Evolutionary conservation across 2,113 vertebrate genomes (phyloP), one percentile per base, ranked within the genome.

Genomic region (Gymnocephalus cernua): DNA sequence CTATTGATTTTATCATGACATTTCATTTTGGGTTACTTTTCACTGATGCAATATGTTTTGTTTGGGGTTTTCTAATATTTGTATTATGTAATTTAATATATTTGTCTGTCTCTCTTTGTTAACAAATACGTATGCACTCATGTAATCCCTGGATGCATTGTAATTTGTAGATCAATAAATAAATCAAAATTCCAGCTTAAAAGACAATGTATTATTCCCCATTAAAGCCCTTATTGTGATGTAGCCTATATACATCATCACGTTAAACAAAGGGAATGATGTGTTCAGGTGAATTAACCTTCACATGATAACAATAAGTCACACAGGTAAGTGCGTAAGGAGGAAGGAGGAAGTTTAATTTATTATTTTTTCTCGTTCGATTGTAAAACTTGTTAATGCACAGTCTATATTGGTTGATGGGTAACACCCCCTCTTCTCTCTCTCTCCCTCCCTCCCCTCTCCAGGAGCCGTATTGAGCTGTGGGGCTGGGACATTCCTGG

Each of bases 401-500:
- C 84, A 82, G 86, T 80, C 77, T 85, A 71, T 84, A 73, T n/a
- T n/a, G n/a, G n/a, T n/a, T n/a, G n/a, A n/a, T 47, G 83, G 90
- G 89, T 54, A 75, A 85, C 90, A 77, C 74, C 73, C 80, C 83
- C 82, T 12, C 25, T 3, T 51, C 82, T 12, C 25, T 3, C 56
- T 21, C 32, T 14, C 66, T 45, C 53, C 29, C 71, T 76, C 75
- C 80, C 80, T 61, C 74, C 63, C 72, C 78, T 69, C 75, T 50
- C 80, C 79, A 79, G 87, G 85, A 92, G 86, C 83, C 71, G 85
- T 50, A 63, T 68, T 71, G 86, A 79, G 92, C 90, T 87, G 88
- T 62, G 85, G 94, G 93, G 94, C 80, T 92, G 93, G 94, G 92
- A 95, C 95, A 95, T 95, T 95, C 95, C 94, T 94, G 91, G 77